Conservation (phyloP, 2,113 vertebrate genomes). For the Uria aalge region DNA sequence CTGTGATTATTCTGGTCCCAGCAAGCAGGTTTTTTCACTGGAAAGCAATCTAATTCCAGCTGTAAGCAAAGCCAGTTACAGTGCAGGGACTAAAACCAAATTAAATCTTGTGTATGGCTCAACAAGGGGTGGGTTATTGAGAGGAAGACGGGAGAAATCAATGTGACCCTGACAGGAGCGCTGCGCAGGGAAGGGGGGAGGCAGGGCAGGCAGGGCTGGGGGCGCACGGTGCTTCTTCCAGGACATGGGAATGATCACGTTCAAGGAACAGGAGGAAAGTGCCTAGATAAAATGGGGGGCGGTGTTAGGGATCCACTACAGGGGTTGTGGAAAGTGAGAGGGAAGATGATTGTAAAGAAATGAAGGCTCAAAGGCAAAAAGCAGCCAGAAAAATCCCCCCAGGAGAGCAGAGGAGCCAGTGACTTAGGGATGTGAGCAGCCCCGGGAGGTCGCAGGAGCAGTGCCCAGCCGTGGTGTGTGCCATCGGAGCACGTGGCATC, state of each 20-base stretch:
- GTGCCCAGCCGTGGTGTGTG: accelerated
- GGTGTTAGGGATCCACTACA: not conserved
- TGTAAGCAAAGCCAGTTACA: conserved; percentile 52
- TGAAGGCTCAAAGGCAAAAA: not conserved
- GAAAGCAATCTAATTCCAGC: conserved; percentile 47
- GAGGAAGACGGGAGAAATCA: conserved; percentile 32
- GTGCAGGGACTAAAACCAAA: conserved; percentile 40
- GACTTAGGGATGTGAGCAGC: not conserved
- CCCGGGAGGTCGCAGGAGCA: accelerated
- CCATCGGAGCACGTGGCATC: not conserved
- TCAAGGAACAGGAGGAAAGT: not conserved
- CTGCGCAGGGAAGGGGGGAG: not conserved
- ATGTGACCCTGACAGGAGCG: conserved; percentile 12
- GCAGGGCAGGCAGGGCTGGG: not conserved
- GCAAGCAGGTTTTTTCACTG: conserved; percentile 2
- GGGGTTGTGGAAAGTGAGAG: not conserved
- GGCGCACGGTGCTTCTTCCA: not conserved
- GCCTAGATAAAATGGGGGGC: not conserved
- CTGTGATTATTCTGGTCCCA: not conserved
- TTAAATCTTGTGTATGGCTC: conserved; percentile 46
- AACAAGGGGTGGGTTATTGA: conserved; percentile 36
- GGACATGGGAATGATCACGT: accelerated
- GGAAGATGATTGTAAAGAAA: not conserved
- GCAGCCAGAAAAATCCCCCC: not conserved
- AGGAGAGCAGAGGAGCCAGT: not conserved